Base-by-base conservation (phyloP, 2,113 vertebrate genomes). In the Pampusana beccarii region DNA sequence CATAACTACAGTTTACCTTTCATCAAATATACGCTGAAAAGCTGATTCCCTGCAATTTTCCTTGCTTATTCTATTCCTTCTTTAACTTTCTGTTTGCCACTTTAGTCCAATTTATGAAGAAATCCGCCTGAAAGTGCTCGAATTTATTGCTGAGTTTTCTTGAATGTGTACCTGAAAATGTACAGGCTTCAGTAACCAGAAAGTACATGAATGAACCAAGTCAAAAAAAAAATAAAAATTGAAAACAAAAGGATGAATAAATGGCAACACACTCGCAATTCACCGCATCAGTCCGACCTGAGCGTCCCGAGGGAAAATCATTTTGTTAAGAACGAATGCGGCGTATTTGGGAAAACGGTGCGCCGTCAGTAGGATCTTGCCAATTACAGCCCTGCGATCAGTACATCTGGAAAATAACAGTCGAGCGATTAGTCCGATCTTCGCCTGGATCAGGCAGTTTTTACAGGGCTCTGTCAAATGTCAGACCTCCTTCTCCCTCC, bases 401-500 rank as follows among this genome's bases (percentile, higher is more conserved):
- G 91, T 92, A 90, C 96, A 96, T 98, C 98, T 98, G 98, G 97
- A 98, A 98, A 98, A 97, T 97, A 98, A 95, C 97, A 97, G 95
- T 95, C 86, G 93, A 97, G 92, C 83, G 97, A 98, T 98, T 96
- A 97, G 97, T 71, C 94, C 96, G 97, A 98, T 98, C 97, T 98
- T 98, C 46, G 89, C 96, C 95, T 98, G 97, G 94, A 95, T 97
- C 95, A 62, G 90, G 94, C 95, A 96, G 36, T 97, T 98, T 98
- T 97, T 97, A 95, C 97, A 77, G 25, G 34, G 97, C 95, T 98
- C 98, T 98, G 98, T 98, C 98, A 98, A 98, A 98, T 98, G 98
- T 98, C 98, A 98, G 97, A 86, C 91, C 96, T 97, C 95, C 96
- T 93, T 97, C 95, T 97, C 96, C 95, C 97, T 97, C 95, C 97